Evolutionary conservation across 2,888 invertebrate genomes (phyloP), one percentile per base, ranked within the genome.

Genomic region (Cinara cedri): DNA sequence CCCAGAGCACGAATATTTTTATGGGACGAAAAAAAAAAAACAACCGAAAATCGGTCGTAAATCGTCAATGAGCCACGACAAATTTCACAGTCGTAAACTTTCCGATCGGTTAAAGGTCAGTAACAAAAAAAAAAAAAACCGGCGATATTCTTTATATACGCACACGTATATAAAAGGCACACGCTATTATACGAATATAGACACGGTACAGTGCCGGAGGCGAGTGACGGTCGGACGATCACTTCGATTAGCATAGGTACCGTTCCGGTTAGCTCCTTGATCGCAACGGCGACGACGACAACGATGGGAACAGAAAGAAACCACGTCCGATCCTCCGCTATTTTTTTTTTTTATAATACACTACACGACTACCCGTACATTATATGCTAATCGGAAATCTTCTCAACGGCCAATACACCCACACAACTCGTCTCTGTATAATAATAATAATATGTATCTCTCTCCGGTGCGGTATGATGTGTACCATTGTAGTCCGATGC

Each of bases 361-460:
- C 3, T 34, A 34, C 6, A 34, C 34, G 10, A 19, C 16, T 71
- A 46, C 46, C 16, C 51, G 49, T 26, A n/a, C n/a, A 51, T 51
- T 14, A 6, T 71, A 72, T 72, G 72, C 72, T 46, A 72, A 72
- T 72, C 42, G 54, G 34, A 42, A 44, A 71, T 72, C 72, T 72
- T 44, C 75, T 63, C 63, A 65, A 55, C 65, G 54, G 75, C 51
- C 54, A 49, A 51, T 55, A 65, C 57, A 57, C 76, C 66, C 68
- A 57, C 76, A 57, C 34, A 34, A 6, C n/a, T 34, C 3, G 34
- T 34, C 34, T 34, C 34, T 34, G 34, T 6, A 6, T n/a, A n/a
- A n/a, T n/a, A n/a, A n/a, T n/a, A n/a, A n/a, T n/a, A n/a, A n/a
- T n/a, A n/a, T 6, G 34, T 34, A 34, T 34, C 34, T 34, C 34